Conservation (phyloP, 2,888 invertebrate genomes). For the Leptinotarsa tumamoca region DNA sequence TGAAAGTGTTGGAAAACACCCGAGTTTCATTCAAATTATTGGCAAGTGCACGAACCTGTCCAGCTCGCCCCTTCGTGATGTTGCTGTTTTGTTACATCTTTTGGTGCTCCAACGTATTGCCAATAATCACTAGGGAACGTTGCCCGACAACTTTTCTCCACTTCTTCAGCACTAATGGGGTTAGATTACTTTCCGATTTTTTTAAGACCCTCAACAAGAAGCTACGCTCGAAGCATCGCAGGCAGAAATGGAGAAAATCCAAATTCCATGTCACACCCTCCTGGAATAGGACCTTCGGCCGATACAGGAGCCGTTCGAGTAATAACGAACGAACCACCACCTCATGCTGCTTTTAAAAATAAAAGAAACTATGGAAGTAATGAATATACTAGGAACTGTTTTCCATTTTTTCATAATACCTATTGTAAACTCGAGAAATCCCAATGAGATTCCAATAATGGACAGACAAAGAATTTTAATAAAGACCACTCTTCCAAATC, state of each 20-base stretch:
- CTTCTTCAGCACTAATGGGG: not conserved
- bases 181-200: not conserved
- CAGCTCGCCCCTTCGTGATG: not conserved
- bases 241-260: not conserved
- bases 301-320: not conserved
- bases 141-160: not conserved
- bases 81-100: slow-evolving; percentile 1
- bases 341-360: no score
- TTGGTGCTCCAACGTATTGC: not conserved
- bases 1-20: not conserved
- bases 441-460: no score
- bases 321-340: not conserved
- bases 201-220: not conserved
- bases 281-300: not conserved
- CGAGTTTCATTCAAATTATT: not conserved
- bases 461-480: no score
- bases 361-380: no score
- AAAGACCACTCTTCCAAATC: no score
- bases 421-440: no score
- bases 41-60: not conserved
- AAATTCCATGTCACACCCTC: not conserved
- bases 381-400: not conserved
- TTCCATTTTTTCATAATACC: no score
- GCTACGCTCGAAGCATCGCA: not conserved
- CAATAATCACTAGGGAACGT: not conserved